These are phyloP conservation scores for Rhinopomastus cyanomelas DNA, from an alignment of 2,113 vertebrate species.

Conservation along the genomic window DNA sequence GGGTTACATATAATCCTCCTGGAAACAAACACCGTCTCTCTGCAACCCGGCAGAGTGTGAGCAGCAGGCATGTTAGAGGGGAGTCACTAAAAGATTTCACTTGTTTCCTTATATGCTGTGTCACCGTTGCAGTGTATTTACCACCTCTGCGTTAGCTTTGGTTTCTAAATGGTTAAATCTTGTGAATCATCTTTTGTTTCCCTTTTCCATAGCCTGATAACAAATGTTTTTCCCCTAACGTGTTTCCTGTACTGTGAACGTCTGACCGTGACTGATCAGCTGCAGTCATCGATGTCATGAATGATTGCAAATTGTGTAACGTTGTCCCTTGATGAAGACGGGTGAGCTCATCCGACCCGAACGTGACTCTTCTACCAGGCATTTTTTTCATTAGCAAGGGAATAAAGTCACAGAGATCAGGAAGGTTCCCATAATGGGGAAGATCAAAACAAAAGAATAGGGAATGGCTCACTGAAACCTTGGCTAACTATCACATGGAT, in stretches of 20 bases:
- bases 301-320: conserved; percentile 8
- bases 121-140: background rate
- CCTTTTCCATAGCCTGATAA: conserved; percentile 18
- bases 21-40: background rate
- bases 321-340: background rate
- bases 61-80: background rate
- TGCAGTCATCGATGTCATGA: background rate
- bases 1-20: background rate
- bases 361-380: background rate
- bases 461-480: background rate
- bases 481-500: background rate
- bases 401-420: conserved; percentile 11
- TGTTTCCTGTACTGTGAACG: background rate
- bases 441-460: background rate
- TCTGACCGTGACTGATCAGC: conserved; percentile 1
- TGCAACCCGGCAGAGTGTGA: background rate
- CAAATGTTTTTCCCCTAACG: background rate
- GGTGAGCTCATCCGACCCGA: background rate
- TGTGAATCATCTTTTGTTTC: conserved; percentile 23
- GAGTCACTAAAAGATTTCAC: background rate
- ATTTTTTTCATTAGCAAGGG: conserved; percentile 39
- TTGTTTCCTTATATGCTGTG: background rate
- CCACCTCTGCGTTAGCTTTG: background rate
- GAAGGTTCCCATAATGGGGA: background rate
- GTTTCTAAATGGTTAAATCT: conserved; percentile 1